Base-by-base conservation (phyloP, 2,888 invertebrate genomes). In the Hirtodrosophila trivittata region DNA sequence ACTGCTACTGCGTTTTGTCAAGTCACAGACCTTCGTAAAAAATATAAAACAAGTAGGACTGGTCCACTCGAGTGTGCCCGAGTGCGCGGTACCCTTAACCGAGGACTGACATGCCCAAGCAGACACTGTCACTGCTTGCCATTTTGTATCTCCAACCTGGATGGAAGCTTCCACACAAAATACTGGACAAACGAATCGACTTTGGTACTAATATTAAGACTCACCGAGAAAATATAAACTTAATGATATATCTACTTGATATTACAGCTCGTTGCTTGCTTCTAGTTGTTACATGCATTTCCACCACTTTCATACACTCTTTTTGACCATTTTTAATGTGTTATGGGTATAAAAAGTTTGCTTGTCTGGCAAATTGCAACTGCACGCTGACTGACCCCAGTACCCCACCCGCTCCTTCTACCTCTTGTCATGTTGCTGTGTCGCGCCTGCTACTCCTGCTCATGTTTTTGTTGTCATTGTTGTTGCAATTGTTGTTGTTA, bases 351-450 rank as follows among this genome's bases (percentile, higher is more conserved):
- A 30, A 18, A 18, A 26, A n/a, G 38, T 41, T 68, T 62, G 74
- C 74, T 58, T 63, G 68, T 63, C 74, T 55, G 43, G 58, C 62
- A 69, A 69, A 75, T 73, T 75, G 71, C 75, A 73, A 75, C 75
- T 73, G 73, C 73, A 75, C 56, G 75, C 62, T 73, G 71, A 52
- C 56, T 73, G 70, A 65, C 54, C 65, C 42, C 47, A 28, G 25
- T 16, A 7, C 2, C 7, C 13, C 3, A 7, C 9, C 21, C 26
- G 30, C 5, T 6, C 10, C 13, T 13, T 10, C 18, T 30, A 8
- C 14, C 12, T 42, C 12, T 1, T 3, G 0, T 10, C 35, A 5
- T n/a, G 2, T 30, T n/a, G 21, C 14, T 37, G 30, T 46, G 28
- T 32, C 37, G 33, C 41, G 38, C 21, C 51, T 45, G 41, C 25